phyloP scores from a whole-genome alignment of 2,113 vertebrate species.

The Willisornis vidua region DNA sequence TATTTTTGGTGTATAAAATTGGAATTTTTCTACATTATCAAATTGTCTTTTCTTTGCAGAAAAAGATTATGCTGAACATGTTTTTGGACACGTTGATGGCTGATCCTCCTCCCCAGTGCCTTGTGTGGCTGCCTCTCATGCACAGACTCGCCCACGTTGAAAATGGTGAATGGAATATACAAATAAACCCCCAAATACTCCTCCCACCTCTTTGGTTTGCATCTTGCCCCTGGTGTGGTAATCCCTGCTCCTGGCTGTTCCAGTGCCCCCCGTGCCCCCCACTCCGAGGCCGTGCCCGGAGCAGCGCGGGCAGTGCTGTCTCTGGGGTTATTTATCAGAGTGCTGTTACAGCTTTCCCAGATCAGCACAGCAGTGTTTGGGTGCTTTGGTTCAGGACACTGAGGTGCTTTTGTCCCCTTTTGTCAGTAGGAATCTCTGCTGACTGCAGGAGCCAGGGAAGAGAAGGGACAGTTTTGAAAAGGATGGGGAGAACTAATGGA shows the following conservation, averaged over 20 bases:
- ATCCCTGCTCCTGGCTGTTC: background rate
- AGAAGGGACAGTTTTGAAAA: background rate
- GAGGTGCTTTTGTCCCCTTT: background rate
- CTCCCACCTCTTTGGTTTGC: background rate
- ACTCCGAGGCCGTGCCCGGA: fast-evolving
- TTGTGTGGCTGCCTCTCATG: constrained; percentile 98
- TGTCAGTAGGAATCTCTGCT: background rate
- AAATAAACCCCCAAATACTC: too few relatives aligned
- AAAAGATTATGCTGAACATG: constrained; percentile 93
- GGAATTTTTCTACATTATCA: fast-evolving
- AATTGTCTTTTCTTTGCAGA: constrained; percentile 76
- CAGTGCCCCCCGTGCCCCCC: fast-evolving
- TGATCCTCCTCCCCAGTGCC: constrained; percentile 97
- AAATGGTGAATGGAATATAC: constrained; percentile 79
- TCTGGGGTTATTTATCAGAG: background rate
- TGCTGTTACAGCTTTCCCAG: background rate
- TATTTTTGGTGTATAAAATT: too few relatives aligned
- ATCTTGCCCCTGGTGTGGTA: fast-evolving
- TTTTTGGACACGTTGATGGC: constrained; percentile 96
- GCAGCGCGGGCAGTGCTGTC: background rate
- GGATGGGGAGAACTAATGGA: background rate
- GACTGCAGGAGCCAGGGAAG: background rate
- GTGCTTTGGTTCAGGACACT: background rate
- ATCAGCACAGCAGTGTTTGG: background rate
- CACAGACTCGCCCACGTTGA: constrained; percentile 97